Conservation (phyloP, 2,888 invertebrate species). For the Mongoloraphidia duomilia region DNA sequence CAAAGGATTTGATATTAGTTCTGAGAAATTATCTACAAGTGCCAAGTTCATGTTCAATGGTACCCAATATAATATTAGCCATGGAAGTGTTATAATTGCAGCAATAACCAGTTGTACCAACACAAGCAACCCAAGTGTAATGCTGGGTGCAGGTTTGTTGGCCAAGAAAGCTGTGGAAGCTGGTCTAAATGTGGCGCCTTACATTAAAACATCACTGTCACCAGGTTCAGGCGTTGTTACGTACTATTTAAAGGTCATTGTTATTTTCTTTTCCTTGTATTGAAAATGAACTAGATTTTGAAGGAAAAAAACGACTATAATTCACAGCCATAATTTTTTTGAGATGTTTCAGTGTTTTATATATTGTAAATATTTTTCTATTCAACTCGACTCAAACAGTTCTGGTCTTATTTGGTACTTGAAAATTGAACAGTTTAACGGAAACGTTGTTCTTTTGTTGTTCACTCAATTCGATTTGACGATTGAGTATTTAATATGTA, state of each 20-base stretch:
- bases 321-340: too few relatives aligned
- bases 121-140: conserved; percentile 95
- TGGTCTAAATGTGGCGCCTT: conserved; percentile 78
- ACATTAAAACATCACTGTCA: conserved; percentile 92
- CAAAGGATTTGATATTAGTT: conserved; percentile 75
- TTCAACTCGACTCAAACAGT: too few relatives aligned
- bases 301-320: too few relatives aligned
- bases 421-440: too few relatives aligned
- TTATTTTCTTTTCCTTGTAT: neutral
- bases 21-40: conserved; percentile 43
- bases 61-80: conserved; percentile 59
- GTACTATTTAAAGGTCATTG: conserved; percentile 48
- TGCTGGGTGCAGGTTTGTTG: conserved; percentile 86
- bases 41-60: conserved; percentile 73
- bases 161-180: conserved; percentile 90
- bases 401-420: too few relatives aligned
- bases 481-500: too few relatives aligned
- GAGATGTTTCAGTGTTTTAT: too few relatives aligned
- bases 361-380: too few relatives aligned
- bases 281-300: too few relatives aligned
- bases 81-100: conserved; percentile 92
- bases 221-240: conserved; percentile 94
- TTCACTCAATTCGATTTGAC: too few relatives aligned
- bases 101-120: conserved; percentile 98
- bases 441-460: too few relatives aligned